Evolutionary conservation across 2,113 vertebrate species (phyloP).

Genomic region (Pteronura brasiliensis): DNA sequence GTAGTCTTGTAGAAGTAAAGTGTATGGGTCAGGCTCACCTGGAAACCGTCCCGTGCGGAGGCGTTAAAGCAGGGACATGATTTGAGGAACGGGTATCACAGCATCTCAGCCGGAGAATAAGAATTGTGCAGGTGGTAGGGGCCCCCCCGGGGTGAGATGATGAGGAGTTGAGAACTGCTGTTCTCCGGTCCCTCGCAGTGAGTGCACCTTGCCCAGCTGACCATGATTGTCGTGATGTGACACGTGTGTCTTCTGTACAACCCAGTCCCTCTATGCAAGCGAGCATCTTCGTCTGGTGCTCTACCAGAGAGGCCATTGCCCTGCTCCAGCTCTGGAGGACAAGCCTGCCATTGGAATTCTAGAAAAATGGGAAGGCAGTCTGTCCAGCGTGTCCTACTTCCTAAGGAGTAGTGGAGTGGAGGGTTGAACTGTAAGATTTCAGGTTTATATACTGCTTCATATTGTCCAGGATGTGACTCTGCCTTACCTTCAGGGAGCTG

Average conservation of each 20-base stretch:
- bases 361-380: neutral
- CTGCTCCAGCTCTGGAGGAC: neutral
- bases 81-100: fast-evolving
- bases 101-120: neutral
- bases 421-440: neutral
- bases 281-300: neutral
- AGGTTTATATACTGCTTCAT: neutral
- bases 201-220: neutral
- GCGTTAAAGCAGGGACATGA: neutral
- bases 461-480: neutral
- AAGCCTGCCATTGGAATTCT: neutral
- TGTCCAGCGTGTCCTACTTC: neutral
- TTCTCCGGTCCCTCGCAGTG: neutral
- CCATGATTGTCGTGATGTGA: neutral
- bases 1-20: neutral
- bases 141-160: neutral
- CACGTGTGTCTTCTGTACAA: neutral
- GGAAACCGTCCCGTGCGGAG: neutral
- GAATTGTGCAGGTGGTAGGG: neutral
- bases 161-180: neutral
- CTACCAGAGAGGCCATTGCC: neutral
- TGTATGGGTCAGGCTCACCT: neutral
- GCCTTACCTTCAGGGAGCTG: neutral
- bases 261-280: neutral
- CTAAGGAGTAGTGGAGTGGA: neutral